Base-by-base conservation (phyloP, 2,113 vertebrate genomes). In the Amia ocellicauda region DNA sequence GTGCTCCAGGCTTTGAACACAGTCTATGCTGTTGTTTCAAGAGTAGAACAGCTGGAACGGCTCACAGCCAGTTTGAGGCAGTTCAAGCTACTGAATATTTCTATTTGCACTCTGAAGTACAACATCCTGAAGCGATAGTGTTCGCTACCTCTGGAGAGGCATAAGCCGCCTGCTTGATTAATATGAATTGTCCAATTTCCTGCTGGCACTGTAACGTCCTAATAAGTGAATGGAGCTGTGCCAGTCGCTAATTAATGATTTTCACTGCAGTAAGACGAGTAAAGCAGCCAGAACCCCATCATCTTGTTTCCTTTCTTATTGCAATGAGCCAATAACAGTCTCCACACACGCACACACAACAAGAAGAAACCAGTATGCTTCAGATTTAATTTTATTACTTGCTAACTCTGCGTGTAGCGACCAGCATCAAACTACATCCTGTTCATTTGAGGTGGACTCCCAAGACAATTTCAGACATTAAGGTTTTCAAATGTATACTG, bases 31-130 rank as follows among this genome's bases (percentile, higher is more conserved):
- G 49, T 51, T 2, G 4, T 13, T 54, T 16, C 26, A 26, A 20
- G 31, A 7, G 3, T 24, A n/a, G 53, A 56, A 29, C 54, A 57
- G 28, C 26, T 57, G 54, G 52, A 54, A 54, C 16, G 52, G 24
- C 23, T 26, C 24, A 2, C 2, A 14, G 52, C 14, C 11, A 54
- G 24, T 14, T 23, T 26, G 16, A 54, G 26, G 2, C 52, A 54
- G 52, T 26, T 14, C 26, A 13, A 9, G 16, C 52, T 26, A 13
- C 19, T 57, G 27, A 36, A n/a, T 17, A n/a, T 28, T 36, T 28
- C 26, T 28, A 7, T 36, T 29, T 57, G 4, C 27, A 27, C 17
- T 29, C 17, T 28, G 16, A 57, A 36, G 17, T 14, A 36, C 54
- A 36, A 57, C 54, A 57, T 36, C n/a, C 27, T 36, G 17, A 13